Evolutionary conservation across 2,888 invertebrate genomes (phyloP), one percentile per base, ranked within the genome.

Genomic region (Salpingus planirostris): DNA sequence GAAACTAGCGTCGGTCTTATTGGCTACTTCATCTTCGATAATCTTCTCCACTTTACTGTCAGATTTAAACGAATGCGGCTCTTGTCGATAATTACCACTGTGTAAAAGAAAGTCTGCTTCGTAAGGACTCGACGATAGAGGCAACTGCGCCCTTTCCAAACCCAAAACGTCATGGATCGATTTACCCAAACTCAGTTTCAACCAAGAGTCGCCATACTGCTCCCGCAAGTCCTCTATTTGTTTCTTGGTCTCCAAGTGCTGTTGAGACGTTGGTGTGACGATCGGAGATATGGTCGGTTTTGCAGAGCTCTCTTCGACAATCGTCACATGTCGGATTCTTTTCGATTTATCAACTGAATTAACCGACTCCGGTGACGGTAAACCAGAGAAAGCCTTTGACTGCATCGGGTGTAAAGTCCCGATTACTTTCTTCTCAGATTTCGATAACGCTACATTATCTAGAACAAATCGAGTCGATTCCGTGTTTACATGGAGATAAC

Each of bases 191-290:
- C 51, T 42, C 14, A 34, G 37, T 34, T 70, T 70, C 15, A 80
- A 49, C 79, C 79, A 80, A 29, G 71, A 67, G 43, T 70, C 69
- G 7, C 78, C 79, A 51, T 70, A 74, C 45, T 69, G 68, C 38
- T 70, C 59, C 8, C 76, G 62, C 11, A 78, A 47, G 12, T 63
- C 66, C 43, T 76, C 68, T 35, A 79, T 70, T 54, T 74, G 69
- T 41, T 68, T 67, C 45, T 75, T 77, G 0, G 71, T 72, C 46
- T 72, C 71, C 35, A 76, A 58, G 50, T 76, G 72, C 30, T 71
- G 31, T 15, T 42, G 40, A 10, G 49, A 44, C 13, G 54, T 50
- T 12, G 50, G 42, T 13, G 55, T 47, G 3, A 41, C 30, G 11
- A 44, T 30, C n/a, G 39, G 38, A 33, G 43, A 57, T 24, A 59